A percentile compares a stretch with the other conserved stretches of the same genome.
phyloP scores from a whole-genome alignment of 2,113 vertebrate genomes.

The Mugil cephalus region DNA sequence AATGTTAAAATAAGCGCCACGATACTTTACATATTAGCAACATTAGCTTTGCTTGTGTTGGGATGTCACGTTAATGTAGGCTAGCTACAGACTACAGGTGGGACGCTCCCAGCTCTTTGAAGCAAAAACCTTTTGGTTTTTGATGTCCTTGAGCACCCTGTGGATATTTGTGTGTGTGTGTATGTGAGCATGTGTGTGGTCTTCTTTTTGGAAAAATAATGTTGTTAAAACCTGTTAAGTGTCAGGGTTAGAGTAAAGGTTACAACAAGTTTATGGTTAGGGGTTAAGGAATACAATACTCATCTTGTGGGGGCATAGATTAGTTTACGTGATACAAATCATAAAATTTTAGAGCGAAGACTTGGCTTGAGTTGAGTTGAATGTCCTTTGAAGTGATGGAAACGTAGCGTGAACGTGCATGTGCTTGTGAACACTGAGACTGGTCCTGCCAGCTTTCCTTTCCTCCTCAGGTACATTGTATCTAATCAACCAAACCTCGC shows the following conservation, averaged over 20 bases:
- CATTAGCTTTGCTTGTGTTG: too few relatives aligned
- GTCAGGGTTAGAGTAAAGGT: too few relatives aligned
- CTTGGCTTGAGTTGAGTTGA: not conserved
- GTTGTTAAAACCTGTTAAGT: too few relatives aligned
- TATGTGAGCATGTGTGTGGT: constrained; percentile 38
- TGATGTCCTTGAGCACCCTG: constrained; percentile 75
- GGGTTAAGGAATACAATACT: not conserved
- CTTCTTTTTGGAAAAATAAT: not conserved
- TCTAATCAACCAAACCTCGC: constrained; percentile 78
- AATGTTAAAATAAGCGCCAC: too few relatives aligned
- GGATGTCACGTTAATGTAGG: too few relatives aligned
- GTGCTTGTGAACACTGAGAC: constrained; percentile 1
- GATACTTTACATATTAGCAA: too few relatives aligned
- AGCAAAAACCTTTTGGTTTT: constrained; percentile 19
- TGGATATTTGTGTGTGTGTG: constrained; percentile 41
- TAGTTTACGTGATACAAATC: constrained; percentile 9
- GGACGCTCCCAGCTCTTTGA: constrained; percentile 66
- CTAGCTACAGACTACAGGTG: constrained; percentile 63
- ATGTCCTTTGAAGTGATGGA: not conserved
- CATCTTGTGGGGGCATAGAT: constrained; percentile 2
- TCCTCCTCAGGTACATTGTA: constrained; percentile 64
- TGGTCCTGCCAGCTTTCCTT: constrained; percentile 66
- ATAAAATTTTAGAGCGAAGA: not conserved
- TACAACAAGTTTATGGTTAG: too few relatives aligned
- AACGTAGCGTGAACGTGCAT: constrained; percentile 3